phyloP scores from a whole-genome alignment of 2,113 vertebrate species.

The Cynocephalus volans region DNA sequence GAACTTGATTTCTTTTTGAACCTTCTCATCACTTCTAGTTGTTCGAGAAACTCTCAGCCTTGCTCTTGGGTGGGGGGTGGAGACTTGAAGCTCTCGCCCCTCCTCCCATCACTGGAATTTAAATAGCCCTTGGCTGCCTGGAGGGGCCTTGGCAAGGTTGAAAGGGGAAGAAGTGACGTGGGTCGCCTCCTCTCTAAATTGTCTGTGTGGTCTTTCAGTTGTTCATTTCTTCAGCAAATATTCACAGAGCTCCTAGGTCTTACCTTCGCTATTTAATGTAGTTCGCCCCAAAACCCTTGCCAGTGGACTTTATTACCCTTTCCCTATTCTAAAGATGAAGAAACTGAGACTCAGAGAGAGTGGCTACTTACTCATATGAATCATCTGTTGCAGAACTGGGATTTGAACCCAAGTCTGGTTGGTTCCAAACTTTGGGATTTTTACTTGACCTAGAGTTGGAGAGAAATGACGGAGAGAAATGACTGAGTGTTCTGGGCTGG shows the following conservation, averaged over 20 bases:
- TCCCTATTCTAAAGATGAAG: background rate
- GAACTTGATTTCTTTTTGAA: constrained; percentile 16
- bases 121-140: background rate
- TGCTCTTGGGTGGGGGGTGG: background rate
- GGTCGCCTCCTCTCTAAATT: background rate
- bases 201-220: too few species aligned
- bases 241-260: background rate
- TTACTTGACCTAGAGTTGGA: background rate
- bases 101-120: background rate
- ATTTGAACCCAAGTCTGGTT: background rate
- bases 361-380: background rate
- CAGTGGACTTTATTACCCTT: background rate
- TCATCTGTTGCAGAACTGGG: background rate
- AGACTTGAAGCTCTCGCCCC: background rate
- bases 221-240: too few species aligned
- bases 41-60: background rate
- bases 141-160: background rate
- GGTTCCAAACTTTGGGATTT: background rate
- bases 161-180: background rate
- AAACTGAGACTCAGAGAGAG: background rate
- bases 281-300: background rate
- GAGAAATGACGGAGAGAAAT: background rate
- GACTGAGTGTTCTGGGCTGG: background rate
- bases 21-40: background rate
- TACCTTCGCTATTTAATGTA: background rate